Evolutionary conservation across 2,888 invertebrate species (phyloP).

Genomic region (Hemaris fuciformis): DNA sequence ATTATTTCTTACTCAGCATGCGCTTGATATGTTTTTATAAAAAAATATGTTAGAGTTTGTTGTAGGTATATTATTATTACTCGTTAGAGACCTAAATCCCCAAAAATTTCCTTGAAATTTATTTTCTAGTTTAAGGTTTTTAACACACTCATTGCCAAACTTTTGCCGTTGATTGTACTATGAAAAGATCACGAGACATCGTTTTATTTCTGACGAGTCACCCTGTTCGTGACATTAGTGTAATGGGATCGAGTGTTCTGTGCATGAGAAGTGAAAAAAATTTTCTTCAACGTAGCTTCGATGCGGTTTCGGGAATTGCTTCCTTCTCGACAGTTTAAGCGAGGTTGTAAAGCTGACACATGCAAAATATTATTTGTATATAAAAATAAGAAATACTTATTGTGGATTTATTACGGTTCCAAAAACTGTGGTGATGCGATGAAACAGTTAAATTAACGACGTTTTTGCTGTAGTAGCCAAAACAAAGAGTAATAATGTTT

Average conservation of each 20-base stretch:
- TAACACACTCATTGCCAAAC: neutral
- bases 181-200: constrained; percentile 21
- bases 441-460: constrained; percentile 15
- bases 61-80: too few relatives aligned
- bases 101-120: neutral
- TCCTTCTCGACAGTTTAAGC: constrained; percentile 12
- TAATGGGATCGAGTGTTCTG: constrained; percentile 39
- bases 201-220: constrained; percentile 44
- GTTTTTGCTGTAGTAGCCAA: constrained; percentile 32
- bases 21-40: too few relatives aligned
- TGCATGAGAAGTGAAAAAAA: constrained; percentile 30
- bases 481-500: neutral
- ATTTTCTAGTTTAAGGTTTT: too few relatives aligned
- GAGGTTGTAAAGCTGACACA: constrained; percentile 25
- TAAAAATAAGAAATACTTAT: constrained; percentile 26
- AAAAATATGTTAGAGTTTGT: too few relatives aligned
- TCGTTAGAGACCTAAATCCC: too few relatives aligned
- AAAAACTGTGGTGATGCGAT: neutral
- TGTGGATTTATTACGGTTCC: constrained; percentile 17
- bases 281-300: constrained; percentile 11
- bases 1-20: too few relatives aligned
- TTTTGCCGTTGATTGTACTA: constrained; percentile 18
- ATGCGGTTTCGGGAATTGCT: constrained; percentile 15
- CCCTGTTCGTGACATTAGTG: constrained; percentile 42
- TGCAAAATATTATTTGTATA: constrained; percentile 17